Conservation (phyloP, 30 jellyfish, hydroid and myxozoan species). For the Hydractinia symbiolongicarpus region DNA sequence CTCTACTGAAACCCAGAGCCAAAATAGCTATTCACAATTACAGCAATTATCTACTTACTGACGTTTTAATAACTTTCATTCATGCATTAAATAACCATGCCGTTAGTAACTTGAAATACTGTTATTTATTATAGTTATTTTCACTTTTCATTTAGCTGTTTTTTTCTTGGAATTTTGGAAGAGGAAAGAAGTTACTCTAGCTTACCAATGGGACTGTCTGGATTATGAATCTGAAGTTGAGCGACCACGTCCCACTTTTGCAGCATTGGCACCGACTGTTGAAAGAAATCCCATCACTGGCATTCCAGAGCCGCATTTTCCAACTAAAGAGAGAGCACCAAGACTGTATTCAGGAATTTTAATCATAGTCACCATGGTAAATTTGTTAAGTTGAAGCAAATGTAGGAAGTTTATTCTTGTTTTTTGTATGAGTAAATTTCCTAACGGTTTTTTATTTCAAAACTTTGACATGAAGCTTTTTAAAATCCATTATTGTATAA, state of each 20-base stretch:
- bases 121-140: background rate
- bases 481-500: background rate
- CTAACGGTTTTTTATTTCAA: background rate
- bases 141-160: conserved; percentile 58
- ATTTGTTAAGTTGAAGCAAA: conserved; percentile 3
- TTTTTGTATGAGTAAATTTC: background rate
- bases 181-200: conserved; percentile 93
- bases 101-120: too few relatives aligned
- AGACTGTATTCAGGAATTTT: conserved; percentile 88
- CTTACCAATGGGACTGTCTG: conserved; percentile 98
- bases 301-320: conserved; percentile 95
- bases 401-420: background rate
- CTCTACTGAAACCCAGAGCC: too few relatives aligned
- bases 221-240: conserved; percentile 97
- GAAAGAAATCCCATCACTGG: conserved; percentile 99
- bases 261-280: conserved; percentile 99
- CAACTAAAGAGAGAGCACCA: conserved; percentile 82
- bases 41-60: too few relatives aligned
- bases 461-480: background rate
- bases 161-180: conserved; percentile 97
- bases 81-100: too few relatives aligned
- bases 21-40: too few relatives aligned
- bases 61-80: too few relatives aligned
- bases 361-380: conserved; percentile 87
- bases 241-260: conserved; percentile 96